Base-by-base conservation (phyloP, 2,888 invertebrate genomes). In the Pristionchus mayeri region DNA sequence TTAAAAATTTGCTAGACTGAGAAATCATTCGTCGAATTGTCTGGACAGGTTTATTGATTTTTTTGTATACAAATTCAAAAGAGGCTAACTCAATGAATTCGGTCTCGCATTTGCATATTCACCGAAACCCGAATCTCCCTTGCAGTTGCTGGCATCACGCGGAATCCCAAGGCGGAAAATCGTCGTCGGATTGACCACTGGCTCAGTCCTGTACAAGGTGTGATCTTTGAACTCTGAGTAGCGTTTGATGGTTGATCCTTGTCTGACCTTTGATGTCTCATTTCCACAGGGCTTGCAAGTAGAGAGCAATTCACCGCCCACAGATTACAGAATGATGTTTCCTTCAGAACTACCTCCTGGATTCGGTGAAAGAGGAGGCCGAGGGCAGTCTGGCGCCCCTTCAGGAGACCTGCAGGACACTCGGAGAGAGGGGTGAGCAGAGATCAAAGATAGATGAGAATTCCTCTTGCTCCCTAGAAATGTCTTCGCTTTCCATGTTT, bases 111-210 rank as follows among this genome's bases (percentile, higher is more conserved):
- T n/a, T n/a, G n/a, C n/a, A n/a, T n/a, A n/a, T n/a, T n/a, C n/a
- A n/a, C n/a, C n/a, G n/a, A n/a, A n/a, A n/a, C n/a, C n/a, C n/a
- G n/a, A n/a, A n/a, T n/a, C n/a, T n/a, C n/a, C n/a, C n/a, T n/a
- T n/a, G n/a, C 21, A 82, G 84, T 9, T 30, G 3, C 75, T 84
- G 13, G 75, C 54, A 2, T 21, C 48, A 2, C 34, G 50, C 24
- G 84, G 84, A n/a, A 27, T 84, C n/a, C 84, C 84, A 13, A 84
- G 50, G 84, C 4, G 30, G 37, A 84, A 84, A 75, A 84, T 84
- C 52, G 44, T 84, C 52, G 37, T 75, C 44, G 84, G 71, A 7
- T 18, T 84, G 16, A 40, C 50, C 16, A 21, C 52, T 24, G 52
- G 30, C 21, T 50, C 84, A 9, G 75, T 84, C 9, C 54, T 84